Evolutionary conservation across 2,888 invertebrate species (phyloP), one percentile per base, ranked within the genome.

Genomic region (Pandemis cinnamomeana): DNA sequence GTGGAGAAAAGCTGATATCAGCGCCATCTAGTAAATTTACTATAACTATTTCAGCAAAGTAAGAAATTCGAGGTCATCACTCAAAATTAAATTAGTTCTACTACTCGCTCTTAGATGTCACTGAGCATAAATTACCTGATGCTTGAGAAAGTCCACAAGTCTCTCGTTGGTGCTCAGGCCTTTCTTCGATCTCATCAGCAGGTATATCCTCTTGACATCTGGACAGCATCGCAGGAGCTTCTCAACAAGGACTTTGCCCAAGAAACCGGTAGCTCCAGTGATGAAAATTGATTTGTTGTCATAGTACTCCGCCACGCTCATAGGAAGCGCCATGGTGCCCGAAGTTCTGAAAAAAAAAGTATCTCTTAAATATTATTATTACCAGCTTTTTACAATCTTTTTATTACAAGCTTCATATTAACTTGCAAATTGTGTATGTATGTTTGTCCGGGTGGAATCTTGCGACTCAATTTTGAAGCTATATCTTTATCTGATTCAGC

Each of bases 231-330:
- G 89, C 0, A 98, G 89, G 0, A 98, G 88, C 83, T 98, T 98
- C 84, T 97, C 97, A 11, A 98, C 94, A 20, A 98, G 88, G 5
- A 97, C 96, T 89, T 98, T 98, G 7, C 98, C 98, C 93, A 98
- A 95, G 81, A 98, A 98, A 1, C 98, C 98, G 0, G 97, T 97
- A 0, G 96, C 96, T 0, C 98, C 98, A 0, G 98, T 98, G 67
- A 98, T 94, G 80, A 98, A 95, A 4, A 98, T 90, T 1, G 95
- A 91, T 80, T 95, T 95, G 2, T 90, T 91, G 0, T 91, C 89
- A 85, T 95, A 96, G 95, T 95, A 96, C 82, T 95, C 92, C 0
- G 94, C 85, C 71, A 95, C 92, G 79, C 86, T 87, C 27, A 89
- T 78, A 86, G 89, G 84, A 80, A 89, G 87, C 89, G 89, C 81